phyloP scores from a whole-genome alignment of 2,888 invertebrate genomes.

The Notodonta ziczac region DNA sequence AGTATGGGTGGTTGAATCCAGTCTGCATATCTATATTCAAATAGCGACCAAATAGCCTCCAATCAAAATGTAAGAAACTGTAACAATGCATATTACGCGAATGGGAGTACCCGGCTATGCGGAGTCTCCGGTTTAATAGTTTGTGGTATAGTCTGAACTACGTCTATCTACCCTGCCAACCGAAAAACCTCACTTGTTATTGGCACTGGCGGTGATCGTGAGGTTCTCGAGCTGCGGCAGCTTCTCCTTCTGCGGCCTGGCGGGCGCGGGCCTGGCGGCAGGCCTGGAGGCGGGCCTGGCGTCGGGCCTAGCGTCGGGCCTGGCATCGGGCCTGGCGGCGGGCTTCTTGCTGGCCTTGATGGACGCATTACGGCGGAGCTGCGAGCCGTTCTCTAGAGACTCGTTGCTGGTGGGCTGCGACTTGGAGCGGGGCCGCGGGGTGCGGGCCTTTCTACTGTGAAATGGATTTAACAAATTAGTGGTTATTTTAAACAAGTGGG shows the following conservation, averaged over 20 bases:
- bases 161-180: slow-evolving; percentile 1
- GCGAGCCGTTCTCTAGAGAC: slow-evolving; percentile 57
- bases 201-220: slow-evolving; percentile 64
- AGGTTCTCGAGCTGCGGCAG: slow-evolving; percentile 71
- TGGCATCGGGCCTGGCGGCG: slow-evolving; percentile 34
- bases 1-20: too few species aligned
- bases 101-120: too few species aligned
- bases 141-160: too few species aligned
- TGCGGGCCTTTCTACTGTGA: slow-evolving; percentile 51
- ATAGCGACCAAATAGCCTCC: too few species aligned
- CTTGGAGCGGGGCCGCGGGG: slow-evolving; percentile 66
- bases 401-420: slow-evolving; percentile 72
- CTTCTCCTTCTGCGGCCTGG: slow-evolving; percentile 45
- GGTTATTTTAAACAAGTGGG: too few species aligned
- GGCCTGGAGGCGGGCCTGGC: slow-evolving; percentile 35
- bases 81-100: too few species aligned
- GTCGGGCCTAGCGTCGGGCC: slow-evolving; percentile 27
- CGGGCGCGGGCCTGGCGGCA: slow-evolving; percentile 24
- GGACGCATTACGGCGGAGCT: slow-evolving; percentile 63
- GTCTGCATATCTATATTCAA: too few species aligned
- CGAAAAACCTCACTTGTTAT: slow-evolving; percentile 59
- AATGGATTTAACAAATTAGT: not conserved
- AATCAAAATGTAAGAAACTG: too few species aligned
- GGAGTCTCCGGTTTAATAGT: too few species aligned
- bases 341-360: slow-evolving; percentile 55